A percentile compares a stretch with the other conserved stretches of the same genome.
Conservation (phyloP, 2,113 vertebrate species). For the Corvus cornix region DNA sequence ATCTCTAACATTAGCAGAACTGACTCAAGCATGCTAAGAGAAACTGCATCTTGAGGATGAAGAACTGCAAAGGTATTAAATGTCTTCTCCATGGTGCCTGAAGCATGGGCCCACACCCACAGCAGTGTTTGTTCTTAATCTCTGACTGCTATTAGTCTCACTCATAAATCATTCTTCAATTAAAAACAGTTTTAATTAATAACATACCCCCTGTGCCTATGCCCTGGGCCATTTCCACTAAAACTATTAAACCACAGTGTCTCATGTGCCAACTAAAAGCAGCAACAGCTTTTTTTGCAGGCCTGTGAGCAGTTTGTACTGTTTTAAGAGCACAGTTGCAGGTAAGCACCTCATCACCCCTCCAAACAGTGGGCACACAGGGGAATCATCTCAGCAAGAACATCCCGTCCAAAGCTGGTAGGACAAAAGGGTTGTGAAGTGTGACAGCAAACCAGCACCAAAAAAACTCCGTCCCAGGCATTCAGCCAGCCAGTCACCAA, state of each 20-base stretch:
- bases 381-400: neutral
- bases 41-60: neutral
- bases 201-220: neutral
- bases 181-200: slow-evolving; percentile 5
- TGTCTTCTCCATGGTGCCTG: neutral
- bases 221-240: neutral
- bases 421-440: neutral
- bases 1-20: neutral
- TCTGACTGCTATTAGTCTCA: neutral
- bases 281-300: neutral
- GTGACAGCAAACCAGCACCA: neutral
- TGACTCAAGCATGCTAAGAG: neutral
- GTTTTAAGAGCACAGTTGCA: neutral
- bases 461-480: neutral
- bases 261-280: neutral
- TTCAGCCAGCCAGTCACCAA: neutral
- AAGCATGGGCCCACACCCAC: neutral
- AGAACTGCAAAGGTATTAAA: neutral
- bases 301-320: neutral
- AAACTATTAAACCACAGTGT: neutral
- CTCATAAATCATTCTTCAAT: neutral
- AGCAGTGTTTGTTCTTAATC: neutral
- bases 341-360: neutral
- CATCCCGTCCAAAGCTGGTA: rapidly evolving
- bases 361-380: neutral